These are phyloP conservation scores for Coluber constrictor DNA, from an alignment of 2,797 vertebrate genomes.

Conservation along the genomic window DNA sequence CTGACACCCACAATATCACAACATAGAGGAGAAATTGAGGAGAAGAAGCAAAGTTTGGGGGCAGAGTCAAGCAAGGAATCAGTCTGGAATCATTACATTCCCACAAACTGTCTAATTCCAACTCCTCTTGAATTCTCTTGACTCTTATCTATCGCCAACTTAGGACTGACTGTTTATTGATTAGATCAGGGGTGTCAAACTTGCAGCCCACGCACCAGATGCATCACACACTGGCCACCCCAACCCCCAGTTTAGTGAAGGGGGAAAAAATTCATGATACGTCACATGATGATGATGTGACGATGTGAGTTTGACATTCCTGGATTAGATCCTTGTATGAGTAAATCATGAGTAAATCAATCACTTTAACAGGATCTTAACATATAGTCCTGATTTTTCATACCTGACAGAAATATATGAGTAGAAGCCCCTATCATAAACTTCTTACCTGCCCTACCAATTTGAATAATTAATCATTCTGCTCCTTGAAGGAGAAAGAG, in stretches of 20 bases:
- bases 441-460: background rate
- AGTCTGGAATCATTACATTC: background rate
- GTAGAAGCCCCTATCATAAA: background rate
- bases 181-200: too few species aligned
- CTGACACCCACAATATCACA: background rate
- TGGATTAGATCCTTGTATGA: too few species aligned
- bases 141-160: background rate
- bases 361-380: too few species aligned
- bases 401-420: background rate
- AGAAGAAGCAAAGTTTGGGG: background rate
- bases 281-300: too few species aligned
- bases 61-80: background rate
- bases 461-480: background rate
- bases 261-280: too few species aligned
- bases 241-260: too few species aligned
- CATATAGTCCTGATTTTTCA: too few species aligned
- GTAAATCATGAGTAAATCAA: too few species aligned
- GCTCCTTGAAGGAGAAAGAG: background rate
- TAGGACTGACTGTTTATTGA: background rate
- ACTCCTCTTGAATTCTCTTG: background rate
- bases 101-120: background rate
- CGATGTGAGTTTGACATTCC: too few species aligned
- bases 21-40: background rate
- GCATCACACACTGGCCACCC: rapidly evolving
- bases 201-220: too few species aligned